A percentile compares a stretch with the other conserved stretches of the same genome.
phyloP scores from a whole-genome alignment of 2,113 vertebrate genomes.

The Rafetus swinhoei region DNA sequence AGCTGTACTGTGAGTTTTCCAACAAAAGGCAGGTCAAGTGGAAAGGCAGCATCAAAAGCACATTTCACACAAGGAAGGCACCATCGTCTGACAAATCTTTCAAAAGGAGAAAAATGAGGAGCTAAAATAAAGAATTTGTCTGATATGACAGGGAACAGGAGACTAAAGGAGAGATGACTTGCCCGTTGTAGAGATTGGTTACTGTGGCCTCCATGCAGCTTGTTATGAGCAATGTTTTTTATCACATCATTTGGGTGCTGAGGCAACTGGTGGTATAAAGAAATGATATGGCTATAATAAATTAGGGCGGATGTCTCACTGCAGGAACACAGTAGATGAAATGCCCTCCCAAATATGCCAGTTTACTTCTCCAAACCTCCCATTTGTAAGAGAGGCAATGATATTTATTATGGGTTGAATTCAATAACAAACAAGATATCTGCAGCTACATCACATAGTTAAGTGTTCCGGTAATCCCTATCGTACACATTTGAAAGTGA shows the following conservation, averaged over 20 bases:
- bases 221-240: neutral
- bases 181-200: neutral
- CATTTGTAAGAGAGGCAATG: neutral
- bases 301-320: neutral
- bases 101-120: neutral
- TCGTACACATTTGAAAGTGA: neutral
- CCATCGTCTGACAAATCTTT: neutral
- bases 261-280: neutral
- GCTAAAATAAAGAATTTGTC: neutral
- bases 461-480: neutral
- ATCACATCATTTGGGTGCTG: neutral
- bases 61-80: neutral
- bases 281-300: neutral
- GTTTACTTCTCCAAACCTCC: neutral
- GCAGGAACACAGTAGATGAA: neutral
- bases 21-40: slow-evolving; percentile 41
- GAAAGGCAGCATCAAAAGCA: neutral
- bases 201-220: neutral
- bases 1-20: slow-evolving; percentile 21
- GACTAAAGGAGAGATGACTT: neutral
- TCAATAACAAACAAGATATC: neutral
- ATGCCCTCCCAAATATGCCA: neutral
- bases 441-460: neutral
- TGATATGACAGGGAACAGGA: neutral
- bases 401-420: neutral